Base-by-base conservation (phyloP, 2,888 invertebrate genomes). In the Beris chalybata region DNA sequence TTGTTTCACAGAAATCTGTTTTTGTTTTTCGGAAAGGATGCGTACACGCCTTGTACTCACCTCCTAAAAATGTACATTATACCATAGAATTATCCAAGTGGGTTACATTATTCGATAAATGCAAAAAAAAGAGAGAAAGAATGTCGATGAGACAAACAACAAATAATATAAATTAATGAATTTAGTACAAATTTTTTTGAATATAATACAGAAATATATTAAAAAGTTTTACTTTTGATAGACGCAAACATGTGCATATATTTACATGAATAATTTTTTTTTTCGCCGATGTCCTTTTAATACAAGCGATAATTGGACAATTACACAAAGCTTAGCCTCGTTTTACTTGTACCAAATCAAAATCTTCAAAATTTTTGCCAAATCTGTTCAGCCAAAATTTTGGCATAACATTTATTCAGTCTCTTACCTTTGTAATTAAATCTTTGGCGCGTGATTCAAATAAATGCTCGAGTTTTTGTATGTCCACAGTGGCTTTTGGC, bases 401-500 rank as follows among this genome's bases (percentile, higher is more conserved):
- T 22, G 22, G 22, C 22, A 22, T 22, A 22, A 22, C 1, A 22
- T 3, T 22, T 22, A 2, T 22, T 38, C 7, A 38, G 3, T 38
- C 9, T 1, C 84, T 81, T 82, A 94, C 94, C 93, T 97, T 97
- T 71, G 92, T 90, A 75, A 95, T 87, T 74, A 96, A 84, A 83
- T 98, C 99, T 83, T 96, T 97, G 71, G 95, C 93, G 75, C 95
- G 87, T 43, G 95, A 95, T 82, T 99, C 99, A 81, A 99, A 99
- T 68, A 99, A 85, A 82, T 97, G 95, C 77, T 98, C 97, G 74
- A 99, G 82, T 82, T 94, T 94, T 74, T 93, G 90, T 6, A 92
- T 93, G 78, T 99, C 98, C 31, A 99, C 86, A 64, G 86, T 85
- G 5, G 97, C 89, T 32, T 90, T 87, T 47, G 88, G 88, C 59